Base-by-base conservation (phyloP, 2,797 vertebrate species). In the Pipistrellus nathusii region DNA sequence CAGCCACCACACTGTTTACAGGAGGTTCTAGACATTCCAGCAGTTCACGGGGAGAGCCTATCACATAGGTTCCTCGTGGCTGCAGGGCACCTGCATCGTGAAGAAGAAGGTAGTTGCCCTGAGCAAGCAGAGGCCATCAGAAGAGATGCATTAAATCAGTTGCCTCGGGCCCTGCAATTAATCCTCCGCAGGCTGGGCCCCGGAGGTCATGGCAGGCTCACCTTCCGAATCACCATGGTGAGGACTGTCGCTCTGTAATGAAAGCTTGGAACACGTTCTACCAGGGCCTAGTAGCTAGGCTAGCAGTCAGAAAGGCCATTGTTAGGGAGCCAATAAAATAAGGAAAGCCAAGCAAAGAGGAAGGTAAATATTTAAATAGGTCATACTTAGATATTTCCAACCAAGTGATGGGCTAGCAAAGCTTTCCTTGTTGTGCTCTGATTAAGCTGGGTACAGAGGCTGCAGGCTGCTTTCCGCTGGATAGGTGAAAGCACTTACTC, bases 401-500 rank as follows among this genome's bases (percentile, higher is more conserved):
- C 18, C 59, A 78, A 85, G 30, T 38, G 59, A 77, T 41, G n/a
- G 71, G 23, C 59, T 68, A 69, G 71, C 78, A 90, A 87, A 90
- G 86, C 25, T 84, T 69, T 89, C 87, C 77, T 48, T 10, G 12
- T 77, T 62, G 38, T 14, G 73, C 81, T 88, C 97, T 95, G 94
- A 93, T 81, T 95, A 96, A 97, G 93, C 90, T 80, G 95, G 55
- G 15, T 1, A 10, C 85, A 90, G n/a, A 59, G 38, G 21, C 51
- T 73, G 25, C 13, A 23, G 93, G 96, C 97, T 96, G 76, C 91
- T 92, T 86, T 75, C 30, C 35, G 73, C 77, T 44, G 51, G 69
- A 83, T 81, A 98, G 98, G 96, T 91, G 89, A 95, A 88, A 97
- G 81, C 90, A 95, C 93, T 98, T 97, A 96, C 94, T 97, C 66